Evolutionary conservation across 2,888 invertebrate species (phyloP).

Genomic region (Parochlus steinenii): DNA sequence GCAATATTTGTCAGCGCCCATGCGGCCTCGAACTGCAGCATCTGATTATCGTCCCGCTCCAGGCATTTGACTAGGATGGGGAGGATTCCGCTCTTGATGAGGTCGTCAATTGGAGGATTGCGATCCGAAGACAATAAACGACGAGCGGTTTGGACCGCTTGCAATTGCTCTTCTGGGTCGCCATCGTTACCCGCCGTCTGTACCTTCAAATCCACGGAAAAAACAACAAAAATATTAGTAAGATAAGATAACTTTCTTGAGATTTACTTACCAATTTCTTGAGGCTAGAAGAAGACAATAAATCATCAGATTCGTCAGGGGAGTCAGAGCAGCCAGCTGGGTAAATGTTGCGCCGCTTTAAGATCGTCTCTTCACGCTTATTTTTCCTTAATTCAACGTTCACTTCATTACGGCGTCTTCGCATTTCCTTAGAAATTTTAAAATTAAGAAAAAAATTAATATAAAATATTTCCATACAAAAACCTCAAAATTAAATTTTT

Average conservation of each 20-base stretch:
- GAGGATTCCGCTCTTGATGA: slow-evolving; percentile 86
- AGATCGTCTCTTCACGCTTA: slow-evolving; percentile 91
- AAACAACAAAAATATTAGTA: not conserved
- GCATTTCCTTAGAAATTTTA: slow-evolving; percentile 63
- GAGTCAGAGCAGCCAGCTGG: slow-evolving; percentile 59
- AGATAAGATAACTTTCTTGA: slow-evolving; percentile 1
- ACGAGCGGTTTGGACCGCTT: slow-evolving; percentile 86
- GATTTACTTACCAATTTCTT: slow-evolving; percentile 44
- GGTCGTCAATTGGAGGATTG: slow-evolving; percentile 94
- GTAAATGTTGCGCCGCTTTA: slow-evolving; percentile 83
- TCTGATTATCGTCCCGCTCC: slow-evolving; percentile 67
- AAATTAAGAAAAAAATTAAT: slow-evolving; percentile 10
- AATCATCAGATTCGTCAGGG: slow-evolving; percentile 61
- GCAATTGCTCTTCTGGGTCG: slow-evolving; percentile 64
- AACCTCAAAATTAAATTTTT: not conserved
- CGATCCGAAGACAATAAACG: slow-evolving; percentile 93
- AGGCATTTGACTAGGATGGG: slow-evolving; percentile 88
- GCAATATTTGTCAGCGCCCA: slow-evolving; percentile 98
- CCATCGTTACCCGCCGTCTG: slow-evolving; percentile 53
- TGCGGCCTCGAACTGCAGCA: slow-evolving; percentile 91
- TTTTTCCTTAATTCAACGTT: slow-evolving; percentile 94
- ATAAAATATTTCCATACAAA: slow-evolving; percentile 1
- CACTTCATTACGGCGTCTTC: slow-evolving; percentile 89
- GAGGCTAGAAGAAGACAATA: slow-evolving; percentile 54
- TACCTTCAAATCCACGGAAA: slow-evolving; percentile 2